These are phyloP conservation scores for Drosophila oshimai DNA, from an alignment of 1,140 invertebrate species.

Conservation along the genomic window DNA sequence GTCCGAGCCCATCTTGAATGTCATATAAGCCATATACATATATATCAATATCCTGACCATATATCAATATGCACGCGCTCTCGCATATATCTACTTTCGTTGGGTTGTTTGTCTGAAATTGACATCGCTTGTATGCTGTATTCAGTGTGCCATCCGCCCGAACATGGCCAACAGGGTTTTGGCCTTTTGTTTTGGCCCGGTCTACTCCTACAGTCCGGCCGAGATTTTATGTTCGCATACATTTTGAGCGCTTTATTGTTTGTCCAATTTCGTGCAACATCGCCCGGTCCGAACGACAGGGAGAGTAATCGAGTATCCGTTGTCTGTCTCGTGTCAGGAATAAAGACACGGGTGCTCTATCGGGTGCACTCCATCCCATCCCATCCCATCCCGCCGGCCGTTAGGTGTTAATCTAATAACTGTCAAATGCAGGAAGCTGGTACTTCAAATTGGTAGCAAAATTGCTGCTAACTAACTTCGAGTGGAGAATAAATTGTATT, in stretches of 20 bases:
- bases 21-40: conserved; percentile 31
- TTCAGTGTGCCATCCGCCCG: not conserved
- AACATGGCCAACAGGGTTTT: conserved; percentile 43
- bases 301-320: conserved; percentile 63
- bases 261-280: conserved; percentile 71
- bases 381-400: conserved; percentile 10
- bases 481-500: conserved; percentile 8
- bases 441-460: conserved; percentile 36
- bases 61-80: conserved; percentile 50
- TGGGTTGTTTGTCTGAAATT: conserved; percentile 76
- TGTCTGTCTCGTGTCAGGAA: conserved; percentile 25
- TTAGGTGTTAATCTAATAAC: conserved; percentile 80
- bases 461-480: conserved; percentile 38
- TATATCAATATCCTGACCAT: conserved; percentile 52
- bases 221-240: conserved; percentile 74
- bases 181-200: conserved; percentile 56
- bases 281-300: conserved; percentile 19
- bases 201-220: conserved; percentile 41
- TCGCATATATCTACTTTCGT: conserved; percentile 25
- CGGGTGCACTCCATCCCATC: no score
- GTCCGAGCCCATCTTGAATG: conserved; percentile 57
- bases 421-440: conserved; percentile 70
- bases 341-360: conserved; percentile 18
- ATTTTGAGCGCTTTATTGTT: conserved; percentile 78
- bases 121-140: conserved; percentile 55